Conservation (phyloP, 2,888 invertebrate genomes). For the Drosophila ustulata region DNA sequence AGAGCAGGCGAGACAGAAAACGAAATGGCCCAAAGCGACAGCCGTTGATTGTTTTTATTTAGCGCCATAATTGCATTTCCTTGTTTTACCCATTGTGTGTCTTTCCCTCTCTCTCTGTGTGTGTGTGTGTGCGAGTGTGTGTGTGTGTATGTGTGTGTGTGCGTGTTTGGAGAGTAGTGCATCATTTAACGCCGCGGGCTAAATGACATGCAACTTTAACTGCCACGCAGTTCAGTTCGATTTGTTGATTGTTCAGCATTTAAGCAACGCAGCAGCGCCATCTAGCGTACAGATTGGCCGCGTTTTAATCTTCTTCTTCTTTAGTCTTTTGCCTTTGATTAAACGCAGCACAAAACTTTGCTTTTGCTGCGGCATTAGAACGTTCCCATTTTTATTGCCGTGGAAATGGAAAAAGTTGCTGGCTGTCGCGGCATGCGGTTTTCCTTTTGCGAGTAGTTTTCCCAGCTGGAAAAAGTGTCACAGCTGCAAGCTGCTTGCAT, state of each 20-base stretch:
- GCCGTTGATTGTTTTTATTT: slow-evolving; percentile 63
- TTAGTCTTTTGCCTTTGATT: slow-evolving; percentile 8
- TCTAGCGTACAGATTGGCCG: slow-evolving; percentile 22
- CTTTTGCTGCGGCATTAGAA: not conserved
- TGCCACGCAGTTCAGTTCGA: slow-evolving; percentile 31
- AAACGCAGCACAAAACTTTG: slow-evolving; percentile 1
- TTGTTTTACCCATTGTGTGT: slow-evolving; percentile 57
- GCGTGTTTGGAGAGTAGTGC: slow-evolving; percentile 3
- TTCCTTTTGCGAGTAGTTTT: slow-evolving; percentile 2
- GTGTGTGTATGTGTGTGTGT: slow-evolving; percentile 1
- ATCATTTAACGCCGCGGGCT: slow-evolving; percentile 11
- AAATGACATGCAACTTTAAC: slow-evolving; percentile 12
- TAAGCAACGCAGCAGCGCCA: slow-evolving; percentile 38
- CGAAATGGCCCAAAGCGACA: slow-evolving; percentile 44
- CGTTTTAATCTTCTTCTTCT: slow-evolving; percentile 1
- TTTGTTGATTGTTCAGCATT: slow-evolving; percentile 41
- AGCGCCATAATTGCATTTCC: slow-evolving; percentile 77
- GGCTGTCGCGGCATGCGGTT: slow-evolving; percentile 10
- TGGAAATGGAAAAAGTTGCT: slow-evolving; percentile 28
- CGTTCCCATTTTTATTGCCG: not conserved
- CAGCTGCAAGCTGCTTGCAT: slow-evolving; percentile 28
- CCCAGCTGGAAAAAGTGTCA: slow-evolving; percentile 5
- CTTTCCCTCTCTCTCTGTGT: not conserved
- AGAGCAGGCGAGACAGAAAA: not conserved
- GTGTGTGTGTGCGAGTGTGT: not conserved